Percentiles rank a stretch among this genome's conserved stretches.
These are phyloP conservation scores for Phycodurus eques DNA, from an alignment of 2,113 vertebrate species.

Conservation along the genomic window DNA sequence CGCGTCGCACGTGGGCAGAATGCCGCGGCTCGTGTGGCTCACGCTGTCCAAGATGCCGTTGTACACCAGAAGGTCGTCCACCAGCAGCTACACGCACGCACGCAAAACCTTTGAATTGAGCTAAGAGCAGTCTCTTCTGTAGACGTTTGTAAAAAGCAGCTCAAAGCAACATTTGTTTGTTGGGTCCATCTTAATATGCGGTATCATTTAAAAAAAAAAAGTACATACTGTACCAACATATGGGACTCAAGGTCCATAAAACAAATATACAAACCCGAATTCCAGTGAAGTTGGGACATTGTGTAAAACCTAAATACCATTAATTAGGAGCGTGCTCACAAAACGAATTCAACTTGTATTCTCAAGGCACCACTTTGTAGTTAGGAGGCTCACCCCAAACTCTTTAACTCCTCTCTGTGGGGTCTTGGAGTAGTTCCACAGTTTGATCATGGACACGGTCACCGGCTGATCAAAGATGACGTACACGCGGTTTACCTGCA, in stretches of 20 bases:
- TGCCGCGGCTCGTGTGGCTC: conserved; percentile 77
- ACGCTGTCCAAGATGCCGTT: conserved; percentile 89
- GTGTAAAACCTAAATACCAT: too few species aligned
- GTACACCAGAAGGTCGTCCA: conserved; percentile 94
- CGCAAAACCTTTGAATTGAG: neutral
- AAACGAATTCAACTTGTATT: too few species aligned
- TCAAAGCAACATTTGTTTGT: neutral
- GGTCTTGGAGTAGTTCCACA: conserved; percentile 98
- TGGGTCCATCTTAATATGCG: too few species aligned
- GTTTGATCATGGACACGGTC: conserved; percentile 94
- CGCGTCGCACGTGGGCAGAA: conserved; percentile 88
- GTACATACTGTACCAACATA: neutral
- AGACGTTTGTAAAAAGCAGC: neutral
- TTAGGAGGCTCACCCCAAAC: conserved; percentile 81
- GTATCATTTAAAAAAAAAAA: neutral
- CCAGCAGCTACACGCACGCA: conserved; percentile 79
- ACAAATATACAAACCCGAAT: too few species aligned
- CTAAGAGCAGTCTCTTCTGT: neutral
- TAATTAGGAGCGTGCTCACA: too few species aligned
- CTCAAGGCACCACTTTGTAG: neutral
- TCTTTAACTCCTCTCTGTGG: conserved; percentile 93
- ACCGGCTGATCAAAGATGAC: conserved; percentile 93
- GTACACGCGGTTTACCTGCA: conserved; percentile 92
- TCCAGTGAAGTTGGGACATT: too few species aligned
- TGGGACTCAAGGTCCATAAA: too few species aligned